Evolutionary conservation across 2,888 invertebrate species (phyloP), one percentile per base, ranked within the genome.

Genomic region (Blomia tropicalis): DNA sequence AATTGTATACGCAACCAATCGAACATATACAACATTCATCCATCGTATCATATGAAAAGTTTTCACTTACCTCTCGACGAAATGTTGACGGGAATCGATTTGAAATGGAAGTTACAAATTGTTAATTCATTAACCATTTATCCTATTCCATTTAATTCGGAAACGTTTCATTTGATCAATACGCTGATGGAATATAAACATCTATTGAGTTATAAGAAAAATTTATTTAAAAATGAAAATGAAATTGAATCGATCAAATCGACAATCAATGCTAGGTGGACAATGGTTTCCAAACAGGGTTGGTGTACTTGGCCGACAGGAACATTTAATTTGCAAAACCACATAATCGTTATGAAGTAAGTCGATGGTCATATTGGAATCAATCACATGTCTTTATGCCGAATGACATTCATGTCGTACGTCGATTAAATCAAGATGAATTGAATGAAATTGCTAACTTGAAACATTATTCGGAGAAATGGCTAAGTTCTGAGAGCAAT

Each of bases 301-400:
- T 11, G 11, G 11, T 7, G 5, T 27, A 22, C 7, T n/a, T 89
- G 88, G 88, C 88, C 88, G 0, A 74, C 85, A 51, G 88, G 85
- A 62, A 80, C 81, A 66, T 80, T 81, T 64, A 75, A 79, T 32
- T 79, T 80, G 1, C 81, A 80, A 66, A 79, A 66, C 83, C 87
- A 2, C 78, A 79, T 17, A 83, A 82, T 59, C 78, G 89, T 69
- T 84, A 84, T 76, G 89, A 92, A 75, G 80, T 92, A 66, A 78
- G 87, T 56, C 81, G 82, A 47, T 93, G 91, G 86, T 82, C 84
- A 60, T 83, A 85, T 71, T 85, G 95, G 73, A 92, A 91, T 71
- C 79, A 78, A 66, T 83, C 84, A 22, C 87, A 91, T 73, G 81
- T 85, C 43, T 85, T 85, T 73, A 80, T 86, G 73, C 82, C 85